Conservation (phyloP, 2,888 invertebrate species). For the Omphaloscelis lunosa region DNA sequence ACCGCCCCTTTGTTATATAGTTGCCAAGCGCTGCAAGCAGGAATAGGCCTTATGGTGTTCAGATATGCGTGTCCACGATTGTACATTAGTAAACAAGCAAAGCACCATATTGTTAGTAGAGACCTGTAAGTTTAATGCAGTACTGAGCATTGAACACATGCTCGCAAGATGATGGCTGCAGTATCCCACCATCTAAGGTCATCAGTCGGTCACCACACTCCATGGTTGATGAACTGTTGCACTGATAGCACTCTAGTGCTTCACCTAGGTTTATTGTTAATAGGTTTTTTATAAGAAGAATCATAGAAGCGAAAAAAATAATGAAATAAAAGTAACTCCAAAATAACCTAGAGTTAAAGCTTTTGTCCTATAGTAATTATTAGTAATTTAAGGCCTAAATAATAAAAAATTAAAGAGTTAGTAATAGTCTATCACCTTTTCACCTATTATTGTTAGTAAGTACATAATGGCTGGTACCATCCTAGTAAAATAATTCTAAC, state of each 20-base stretch:
- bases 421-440: slow-evolving; percentile 14
- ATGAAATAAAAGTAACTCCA: slow-evolving; percentile 1
- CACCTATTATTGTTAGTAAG: neutral
- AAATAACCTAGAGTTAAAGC: too few species aligned
- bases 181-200: slow-evolving; percentile 88
- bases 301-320: neutral
- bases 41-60: too few species aligned
- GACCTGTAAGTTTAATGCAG: slow-evolving; percentile 95
- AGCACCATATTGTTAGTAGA: slow-evolving; percentile 60
- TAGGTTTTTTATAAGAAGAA: slow-evolving; percentile 3
- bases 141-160: slow-evolving; percentile 95
- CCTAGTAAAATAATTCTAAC: neutral
- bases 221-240: slow-evolving; percentile 92
- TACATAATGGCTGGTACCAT: neutral
- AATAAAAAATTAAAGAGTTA: slow-evolving; percentile 13
- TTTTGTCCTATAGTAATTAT: too few species aligned
- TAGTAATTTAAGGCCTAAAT: too few species aligned
- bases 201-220: slow-evolving; percentile 93
- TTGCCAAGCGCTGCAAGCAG: too few species aligned
- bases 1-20: too few species aligned
- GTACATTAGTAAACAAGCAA: slow-evolving; percentile 23
- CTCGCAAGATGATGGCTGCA: slow-evolving; percentile 92
- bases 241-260: slow-evolving; percentile 94
- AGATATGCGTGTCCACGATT: too few species aligned
- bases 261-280: slow-evolving; percentile 76